A percentile compares a stretch with the other conserved stretches of the same genome.
These are phyloP conservation scores for Antheraea assamensis DNA, from an alignment of 2,888 invertebrate genomes.

Conservation along the genomic window DNA sequence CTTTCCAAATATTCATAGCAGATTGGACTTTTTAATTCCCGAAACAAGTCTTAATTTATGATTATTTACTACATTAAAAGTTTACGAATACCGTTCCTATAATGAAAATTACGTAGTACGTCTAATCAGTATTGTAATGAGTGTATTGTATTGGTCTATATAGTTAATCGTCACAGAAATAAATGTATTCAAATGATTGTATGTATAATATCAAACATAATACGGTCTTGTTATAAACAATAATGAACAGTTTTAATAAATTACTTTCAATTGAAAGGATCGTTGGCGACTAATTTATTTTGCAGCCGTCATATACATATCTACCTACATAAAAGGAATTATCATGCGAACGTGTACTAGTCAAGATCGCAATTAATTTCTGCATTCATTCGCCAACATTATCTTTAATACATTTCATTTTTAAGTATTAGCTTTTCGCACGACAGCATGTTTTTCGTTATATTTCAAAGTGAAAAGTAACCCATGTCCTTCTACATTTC, in stretches of 20 bases:
- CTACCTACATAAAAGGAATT: neutral
- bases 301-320: neutral
- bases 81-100: no score
- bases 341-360: neutral
- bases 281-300: constrained; percentile 17
- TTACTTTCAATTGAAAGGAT: constrained; percentile 41
- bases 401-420: neutral
- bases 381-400: neutral
- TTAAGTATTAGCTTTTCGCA: neutral
- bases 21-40: no score
- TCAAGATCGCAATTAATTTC: neutral
- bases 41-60: no score
- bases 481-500: no score
- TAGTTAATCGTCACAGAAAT: neutral
- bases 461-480: no score
- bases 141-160: neutral
- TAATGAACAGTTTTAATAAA: constrained; percentile 28
- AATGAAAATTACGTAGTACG: neutral
- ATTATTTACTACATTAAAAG: no score
- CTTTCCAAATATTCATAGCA: no score
- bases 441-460: neutral
- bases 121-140: neutral
- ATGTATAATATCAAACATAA: neutral
- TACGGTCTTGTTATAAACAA: neutral
- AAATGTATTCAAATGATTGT: neutral